Evolutionary conservation across 2,888 invertebrate genomes (phyloP).

Genomic region (Rosalia funebris): DNA sequence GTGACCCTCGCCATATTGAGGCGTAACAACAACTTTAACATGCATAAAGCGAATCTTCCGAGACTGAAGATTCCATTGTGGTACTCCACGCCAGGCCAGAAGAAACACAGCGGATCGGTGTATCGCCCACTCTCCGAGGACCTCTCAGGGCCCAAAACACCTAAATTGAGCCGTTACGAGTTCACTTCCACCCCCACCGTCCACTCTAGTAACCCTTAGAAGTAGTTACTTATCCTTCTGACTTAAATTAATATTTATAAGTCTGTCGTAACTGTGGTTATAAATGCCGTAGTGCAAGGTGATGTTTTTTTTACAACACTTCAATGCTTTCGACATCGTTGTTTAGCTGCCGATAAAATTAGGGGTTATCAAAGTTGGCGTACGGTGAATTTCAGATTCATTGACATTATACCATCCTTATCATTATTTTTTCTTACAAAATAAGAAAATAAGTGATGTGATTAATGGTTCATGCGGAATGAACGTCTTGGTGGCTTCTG

Average conservation of each 20-base stretch:
- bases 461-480: neutral
- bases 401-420: neutral
- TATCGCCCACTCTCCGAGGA: slow-evolving; percentile 84
- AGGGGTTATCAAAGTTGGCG: too few species aligned
- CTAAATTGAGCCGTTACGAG: slow-evolving; percentile 71
- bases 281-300: slow-evolving; percentile 14
- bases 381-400: slow-evolving; percentile 5
- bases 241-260: slow-evolving; percentile 33
- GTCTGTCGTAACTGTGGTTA: slow-evolving; percentile 31
- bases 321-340: too few species aligned
- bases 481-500: too few species aligned
- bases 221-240: slow-evolving; percentile 19
- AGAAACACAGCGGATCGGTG: slow-evolving; percentile 79
- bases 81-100: slow-evolving; percentile 63
- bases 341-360: too few species aligned
- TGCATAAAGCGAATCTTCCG: slow-evolving; percentile 57
- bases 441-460: slow-evolving; percentile 26
- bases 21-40: slow-evolving; percentile 52
- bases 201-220: slow-evolving; percentile 40
- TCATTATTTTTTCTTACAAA: slow-evolving; percentile 24
- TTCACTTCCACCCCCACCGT: slow-evolving; percentile 57
- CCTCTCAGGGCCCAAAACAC: slow-evolving; percentile 74
- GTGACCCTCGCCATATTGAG: slow-evolving; percentile 57
- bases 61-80: slow-evolving; percentile 59
- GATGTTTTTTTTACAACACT: neutral